Evolutionary conservation across 2,113 vertebrate species (phyloP).

Genomic region (Amazona guildingii): DNA sequence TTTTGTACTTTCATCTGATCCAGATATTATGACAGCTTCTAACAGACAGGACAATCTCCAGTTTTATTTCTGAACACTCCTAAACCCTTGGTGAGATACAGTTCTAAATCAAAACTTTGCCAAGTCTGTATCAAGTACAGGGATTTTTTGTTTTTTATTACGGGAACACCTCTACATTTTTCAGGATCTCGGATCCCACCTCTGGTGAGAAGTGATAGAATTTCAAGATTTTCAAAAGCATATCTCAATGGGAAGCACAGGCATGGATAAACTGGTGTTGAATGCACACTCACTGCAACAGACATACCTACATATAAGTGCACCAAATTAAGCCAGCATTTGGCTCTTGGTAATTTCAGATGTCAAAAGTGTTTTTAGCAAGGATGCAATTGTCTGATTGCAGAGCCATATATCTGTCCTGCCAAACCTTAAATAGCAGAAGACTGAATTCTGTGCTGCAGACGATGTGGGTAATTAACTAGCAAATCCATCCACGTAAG

Average conservation of each 20-base stretch:
- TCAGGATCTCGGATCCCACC: neutral
- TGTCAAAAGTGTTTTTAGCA: neutral
- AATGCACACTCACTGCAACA: neutral
- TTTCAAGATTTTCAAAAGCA: neutral
- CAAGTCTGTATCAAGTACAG: neutral
- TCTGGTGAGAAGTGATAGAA: neutral
- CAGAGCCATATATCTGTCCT: neutral
- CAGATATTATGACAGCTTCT: neutral
- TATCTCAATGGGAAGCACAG: neutral
- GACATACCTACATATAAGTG: neutral
- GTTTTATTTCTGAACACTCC: neutral
- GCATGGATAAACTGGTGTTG: neutral
- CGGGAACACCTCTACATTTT: neutral
- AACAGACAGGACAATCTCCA: neutral
- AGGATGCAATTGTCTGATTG: neutral
- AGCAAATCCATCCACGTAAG: conserved; percentile 4
- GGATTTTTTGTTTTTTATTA: neutral
- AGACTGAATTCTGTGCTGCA: neutral
- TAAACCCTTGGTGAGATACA: neutral
- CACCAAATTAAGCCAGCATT: neutral
- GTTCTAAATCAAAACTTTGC: neutral
- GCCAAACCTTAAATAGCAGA: neutral
- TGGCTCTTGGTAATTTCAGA: neutral
- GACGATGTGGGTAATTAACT: conserved; percentile 39
- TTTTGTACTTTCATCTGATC: neutral